Evolutionary conservation across 2,113 vertebrate species (phyloP).

Genomic region (Gnathonemus longibarbis): DNA sequence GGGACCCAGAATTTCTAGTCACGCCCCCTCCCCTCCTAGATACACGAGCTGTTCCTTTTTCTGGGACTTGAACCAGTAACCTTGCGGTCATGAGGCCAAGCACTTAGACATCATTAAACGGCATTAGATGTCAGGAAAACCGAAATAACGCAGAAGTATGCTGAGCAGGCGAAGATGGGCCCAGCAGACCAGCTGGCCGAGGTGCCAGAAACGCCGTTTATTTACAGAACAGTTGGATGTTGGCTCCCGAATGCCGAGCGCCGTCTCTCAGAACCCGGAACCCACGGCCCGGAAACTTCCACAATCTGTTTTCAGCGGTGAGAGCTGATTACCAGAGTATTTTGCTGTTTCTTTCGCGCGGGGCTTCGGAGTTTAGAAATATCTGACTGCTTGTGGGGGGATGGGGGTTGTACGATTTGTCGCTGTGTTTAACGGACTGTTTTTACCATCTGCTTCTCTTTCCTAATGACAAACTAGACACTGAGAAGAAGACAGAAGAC

Average conservation of each 20-base stretch:
- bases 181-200: neutral
- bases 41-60: neutral
- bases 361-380: neutral
- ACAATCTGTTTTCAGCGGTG: neutral
- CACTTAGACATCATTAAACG: neutral
- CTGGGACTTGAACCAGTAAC: neutral
- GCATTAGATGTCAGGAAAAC: neutral
- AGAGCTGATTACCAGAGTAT: neutral
- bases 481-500: neutral
- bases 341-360: neutral
- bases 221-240: slow-evolving; percentile 4
- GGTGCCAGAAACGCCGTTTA: neutral
- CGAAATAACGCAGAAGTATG: neutral
- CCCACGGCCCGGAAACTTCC: neutral
- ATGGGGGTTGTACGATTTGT: neutral
- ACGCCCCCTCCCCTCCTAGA: neutral
- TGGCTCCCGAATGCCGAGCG: neutral
- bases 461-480: neutral
- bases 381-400: neutral
- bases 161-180: neutral
- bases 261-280: neutral
- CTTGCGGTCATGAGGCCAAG: neutral
- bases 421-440: neutral
- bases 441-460: neutral
- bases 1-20: neutral